phyloP scores from a whole-genome alignment of 1,140 invertebrate species.

The Bombus cullumanus region DNA sequence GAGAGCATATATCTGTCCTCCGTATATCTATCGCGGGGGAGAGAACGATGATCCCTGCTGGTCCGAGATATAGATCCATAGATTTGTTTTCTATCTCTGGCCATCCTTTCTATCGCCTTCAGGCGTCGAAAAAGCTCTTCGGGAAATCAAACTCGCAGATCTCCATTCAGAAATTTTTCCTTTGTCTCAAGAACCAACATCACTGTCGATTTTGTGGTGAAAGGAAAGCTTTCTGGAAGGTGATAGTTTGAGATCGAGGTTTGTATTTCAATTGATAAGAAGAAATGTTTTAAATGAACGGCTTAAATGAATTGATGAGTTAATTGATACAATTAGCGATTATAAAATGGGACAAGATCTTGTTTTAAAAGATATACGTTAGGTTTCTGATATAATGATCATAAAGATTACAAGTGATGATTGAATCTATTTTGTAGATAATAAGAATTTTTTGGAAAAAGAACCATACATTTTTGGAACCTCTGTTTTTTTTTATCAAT shows the following conservation, averaged over 20 bases:
- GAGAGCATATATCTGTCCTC: conserved; percentile 46
- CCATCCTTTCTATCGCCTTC: conserved; percentile 67
- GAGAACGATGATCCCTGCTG: conserved; percentile 68
- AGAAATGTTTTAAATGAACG: background rate
- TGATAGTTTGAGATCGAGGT: background rate
- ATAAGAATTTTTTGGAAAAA: too few relatives aligned
- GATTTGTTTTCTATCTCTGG: conserved; percentile 75
- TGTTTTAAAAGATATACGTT: background rate
- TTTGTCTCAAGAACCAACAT: background rate
- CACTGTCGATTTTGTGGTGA: background rate
- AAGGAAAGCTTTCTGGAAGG: background rate
- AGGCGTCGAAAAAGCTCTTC: conserved; percentile 63
- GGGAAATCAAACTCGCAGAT: conserved; percentile 58
- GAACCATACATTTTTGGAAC: too few relatives aligned
- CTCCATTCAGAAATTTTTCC: conserved; percentile 37
- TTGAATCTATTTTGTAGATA: too few relatives aligned
- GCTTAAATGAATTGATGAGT: background rate
- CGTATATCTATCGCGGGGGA: conserved; percentile 62
- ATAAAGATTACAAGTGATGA: too few relatives aligned
- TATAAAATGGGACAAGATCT: background rate
- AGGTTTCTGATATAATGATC: too few relatives aligned
- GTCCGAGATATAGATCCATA: conserved; percentile 80
- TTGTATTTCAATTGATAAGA: background rate
- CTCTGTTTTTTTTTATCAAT: too few relatives aligned
- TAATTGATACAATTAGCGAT: background rate